Base-by-base conservation (phyloP, 2,888 invertebrate genomes). In the Orchesellides sinensis region DNA sequence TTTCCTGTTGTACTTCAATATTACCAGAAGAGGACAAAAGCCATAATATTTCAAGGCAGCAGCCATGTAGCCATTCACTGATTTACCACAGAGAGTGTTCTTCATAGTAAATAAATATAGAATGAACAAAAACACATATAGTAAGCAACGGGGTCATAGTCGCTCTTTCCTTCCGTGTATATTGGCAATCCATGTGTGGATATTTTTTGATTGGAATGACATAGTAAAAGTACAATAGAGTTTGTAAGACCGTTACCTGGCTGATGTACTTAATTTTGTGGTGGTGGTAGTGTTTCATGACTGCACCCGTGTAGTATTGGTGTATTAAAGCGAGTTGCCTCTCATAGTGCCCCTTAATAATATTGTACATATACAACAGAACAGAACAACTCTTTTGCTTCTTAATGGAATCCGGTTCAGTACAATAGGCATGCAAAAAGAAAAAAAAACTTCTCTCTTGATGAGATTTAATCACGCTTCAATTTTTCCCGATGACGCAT, bases 391-490 rank as follows among this genome's bases (percentile, higher is more conserved):
- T 49, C 54, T 54, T 69, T 69, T 21, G 49, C 49, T 49, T 49
- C 19, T 23, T 19, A 45, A 74, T 32, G 49, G 56, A 75, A 75
- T 75, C 75, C 75, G 75, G 75, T 75, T 75, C 65, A 25, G n/a
- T n/a, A 40, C n/a, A 40, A 14, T n/a, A 40, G 1, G n/a, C 40
- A 14, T 40, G 1, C 40, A 14, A 40, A 40, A 40, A 14, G 40
- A 40, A 8, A 40, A n/a, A 40, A 40, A 32, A 6, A 63, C 17
- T 29, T 40, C 23, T 45, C 25, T 47, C 21, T 32, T 66, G 35
- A 69, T 49, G 69, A 79, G 69, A 61, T 79, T 80, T 80, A 80
- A 80, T 80, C 79, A 72, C 32, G 54, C 69, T 65, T n/a, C 72
- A 69, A 59, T 70, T 65, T 35, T 52, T 27, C 59, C n/a, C 12